These are phyloP conservation scores for Alviniconcha strummeri DNA, from an alignment of 2,888 invertebrate genomes.

Conservation along the genomic window DNA sequence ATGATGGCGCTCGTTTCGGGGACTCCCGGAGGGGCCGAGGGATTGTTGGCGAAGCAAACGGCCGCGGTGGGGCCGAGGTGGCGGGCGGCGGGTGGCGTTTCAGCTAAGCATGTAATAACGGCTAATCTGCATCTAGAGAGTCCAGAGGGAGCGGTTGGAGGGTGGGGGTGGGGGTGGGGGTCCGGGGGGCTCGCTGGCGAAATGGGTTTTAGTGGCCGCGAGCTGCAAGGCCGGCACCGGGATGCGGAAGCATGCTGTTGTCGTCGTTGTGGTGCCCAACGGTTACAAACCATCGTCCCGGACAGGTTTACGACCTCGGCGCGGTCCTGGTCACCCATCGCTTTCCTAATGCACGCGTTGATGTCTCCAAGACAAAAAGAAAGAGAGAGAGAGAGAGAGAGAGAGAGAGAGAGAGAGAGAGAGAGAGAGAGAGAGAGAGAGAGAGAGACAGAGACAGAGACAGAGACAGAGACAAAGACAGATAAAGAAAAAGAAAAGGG, in stretches of 20 bases:
- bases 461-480: background rate
- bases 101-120: conserved; percentile 27
- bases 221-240: too few relatives aligned
- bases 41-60: background rate
- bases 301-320: conserved; percentile 16
- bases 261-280: too few relatives aligned
- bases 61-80: background rate
- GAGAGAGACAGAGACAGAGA: conserved; percentile 1
- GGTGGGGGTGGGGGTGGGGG: background rate
- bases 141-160: background rate
- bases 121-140: conserved; percentile 7
- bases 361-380: background rate
- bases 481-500: background rate
- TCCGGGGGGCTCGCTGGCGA: background rate
- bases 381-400: conserved; percentile 20
- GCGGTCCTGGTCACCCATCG: background rate
- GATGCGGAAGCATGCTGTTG: too few relatives aligned
- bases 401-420: background rate
- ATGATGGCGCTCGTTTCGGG: conserved; percentile 16
- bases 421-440: conserved; percentile 9
- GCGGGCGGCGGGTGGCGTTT: background rate
- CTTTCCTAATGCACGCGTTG: background rate
- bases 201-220: background rate
- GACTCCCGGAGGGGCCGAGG: background rate
- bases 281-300: background rate